Evolutionary conservation across 2,888 invertebrate species (phyloP).

Genomic region (Archaeoteleia sp.): DNA sequence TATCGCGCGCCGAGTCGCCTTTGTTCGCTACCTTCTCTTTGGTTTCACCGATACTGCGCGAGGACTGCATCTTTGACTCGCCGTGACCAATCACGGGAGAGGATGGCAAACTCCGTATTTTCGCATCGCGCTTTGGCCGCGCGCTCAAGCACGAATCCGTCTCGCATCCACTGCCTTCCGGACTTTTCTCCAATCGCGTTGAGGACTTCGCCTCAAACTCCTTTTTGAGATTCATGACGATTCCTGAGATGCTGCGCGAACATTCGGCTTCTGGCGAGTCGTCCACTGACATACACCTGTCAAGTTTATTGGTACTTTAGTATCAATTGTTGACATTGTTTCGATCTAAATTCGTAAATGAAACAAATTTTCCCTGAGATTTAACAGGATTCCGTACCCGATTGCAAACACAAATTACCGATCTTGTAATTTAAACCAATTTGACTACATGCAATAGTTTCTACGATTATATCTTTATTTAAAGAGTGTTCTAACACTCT

Average conservation of each 20-base stretch:
- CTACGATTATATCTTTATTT: too few species aligned
- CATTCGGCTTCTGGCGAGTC: conserved; percentile 71
- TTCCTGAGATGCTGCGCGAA: conserved; percentile 78
- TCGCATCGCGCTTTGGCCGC: conserved; percentile 66
- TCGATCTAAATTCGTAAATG: too few species aligned
- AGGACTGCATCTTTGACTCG: conserved; percentile 69
- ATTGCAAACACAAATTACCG: too few species aligned
- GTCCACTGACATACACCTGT: conserved; percentile 67
- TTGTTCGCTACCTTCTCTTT: conserved; percentile 57
- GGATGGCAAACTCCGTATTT: conserved; percentile 69
- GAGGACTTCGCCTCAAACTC: conserved; percentile 89
- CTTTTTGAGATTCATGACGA: conserved; percentile 89
- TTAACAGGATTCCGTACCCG: too few species aligned
- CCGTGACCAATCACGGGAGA: conserved; percentile 81
- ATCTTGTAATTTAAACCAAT: too few species aligned
- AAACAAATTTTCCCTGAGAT: too few species aligned
- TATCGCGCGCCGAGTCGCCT: conserved; percentile 59
- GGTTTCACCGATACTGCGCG: conserved; percentile 61
- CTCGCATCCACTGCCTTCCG: conserved; percentile 74
- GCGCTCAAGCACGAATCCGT: conserved; percentile 46
- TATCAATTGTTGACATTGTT: too few species aligned
- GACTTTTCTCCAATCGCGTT: conserved; percentile 66
- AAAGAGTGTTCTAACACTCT: too few species aligned
- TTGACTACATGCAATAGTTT: too few species aligned
- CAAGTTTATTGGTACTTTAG: conserved; percentile 2